Conservation (phyloP, 2,888 invertebrate species). For the Rhagonycha fulva region DNA sequence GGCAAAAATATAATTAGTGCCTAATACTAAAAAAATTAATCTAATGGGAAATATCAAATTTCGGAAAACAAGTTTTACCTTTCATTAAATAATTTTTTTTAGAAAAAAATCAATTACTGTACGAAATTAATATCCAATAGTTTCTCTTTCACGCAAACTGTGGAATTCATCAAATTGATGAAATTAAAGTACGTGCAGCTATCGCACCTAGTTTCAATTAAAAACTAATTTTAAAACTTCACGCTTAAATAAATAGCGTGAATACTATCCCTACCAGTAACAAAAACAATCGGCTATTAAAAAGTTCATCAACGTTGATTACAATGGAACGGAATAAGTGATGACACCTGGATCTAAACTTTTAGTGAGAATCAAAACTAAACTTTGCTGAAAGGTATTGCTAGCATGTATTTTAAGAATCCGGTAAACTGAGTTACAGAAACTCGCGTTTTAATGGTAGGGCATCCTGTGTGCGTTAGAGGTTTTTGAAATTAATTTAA, state of each 20-base stretch:
- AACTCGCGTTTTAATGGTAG: not conserved
- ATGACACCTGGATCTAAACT: constrained; percentile 36
- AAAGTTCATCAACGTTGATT: constrained; percentile 39
- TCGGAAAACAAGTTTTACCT: not conserved
- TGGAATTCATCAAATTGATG: constrained; percentile 23
- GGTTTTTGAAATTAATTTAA: not conserved
- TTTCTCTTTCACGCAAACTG: constrained; percentile 20
- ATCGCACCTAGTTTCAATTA: constrained; percentile 40
- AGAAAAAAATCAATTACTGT: constrained; percentile 1
- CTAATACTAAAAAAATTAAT: not conserved
- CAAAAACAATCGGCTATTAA: constrained; percentile 38
- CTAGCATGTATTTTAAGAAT: not conserved
- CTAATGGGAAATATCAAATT: not conserved
- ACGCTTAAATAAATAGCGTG: constrained; percentile 44
- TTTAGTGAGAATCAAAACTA: constrained; percentile 54
- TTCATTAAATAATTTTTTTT: constrained; percentile 14
- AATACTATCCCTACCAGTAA: constrained; percentile 36
- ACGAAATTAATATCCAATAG: constrained; percentile 8
- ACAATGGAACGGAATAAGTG: constrained; percentile 23
- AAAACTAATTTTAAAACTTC: constrained; percentile 45
- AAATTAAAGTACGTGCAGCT: constrained; percentile 25
- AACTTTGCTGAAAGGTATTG: constrained; percentile 27
- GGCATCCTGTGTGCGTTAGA: not conserved
- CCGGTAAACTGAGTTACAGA: not conserved
- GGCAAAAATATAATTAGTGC: no score